Evolutionary conservation across 2,113 vertebrate species (phyloP), one percentile per base, ranked within the genome.

Genomic region (Notothenia coriiceps): DNA sequence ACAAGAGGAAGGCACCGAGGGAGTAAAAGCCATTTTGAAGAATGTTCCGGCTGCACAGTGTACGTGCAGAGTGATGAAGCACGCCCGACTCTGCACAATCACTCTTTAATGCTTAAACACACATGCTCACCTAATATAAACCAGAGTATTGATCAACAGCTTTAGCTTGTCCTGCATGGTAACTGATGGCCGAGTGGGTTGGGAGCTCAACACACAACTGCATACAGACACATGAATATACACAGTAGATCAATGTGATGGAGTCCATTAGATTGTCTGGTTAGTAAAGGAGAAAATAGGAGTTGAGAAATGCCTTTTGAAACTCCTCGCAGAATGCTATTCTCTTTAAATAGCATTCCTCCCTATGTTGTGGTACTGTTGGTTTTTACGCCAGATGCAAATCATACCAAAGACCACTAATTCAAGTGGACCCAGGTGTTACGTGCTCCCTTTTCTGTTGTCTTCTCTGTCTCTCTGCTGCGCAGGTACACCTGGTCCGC

Each of bases 71-170:
- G 35, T 47, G 52, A 72, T 70, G 57, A 82, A 81, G 51, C 57
- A 50, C 70, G 17, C 6, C 40, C 5, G 60, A 56, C 57, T 29
- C 29, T 22, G 64, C 50, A 70, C 50, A 71, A 57, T 74, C 46
- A 47, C 51, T 78, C 74, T 54, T 25, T 71, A 82, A 88, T 70
- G 83, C 83, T 51, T 72, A 68, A 63, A 73, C 47, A 86, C 77
- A 88, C 83, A 88, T 14, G 44, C 70, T 77, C 66, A 76, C 51
- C 44, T 63, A n/a, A 82, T 65, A 54, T 54, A 72, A 78, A 46
- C 44, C 68, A 13, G 1, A 4, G 29, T 57, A 91, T 87, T 80
- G 91, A 91, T 86, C 72, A 18, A 79, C 59, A 72, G 88, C 83
- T 86, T 83, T 50, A 68, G 68, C 59, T 60, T 66, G 83, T 88